phyloP scores from a whole-genome alignment of 2,797 vertebrate genomes.

The Onychomys torridus region DNA sequence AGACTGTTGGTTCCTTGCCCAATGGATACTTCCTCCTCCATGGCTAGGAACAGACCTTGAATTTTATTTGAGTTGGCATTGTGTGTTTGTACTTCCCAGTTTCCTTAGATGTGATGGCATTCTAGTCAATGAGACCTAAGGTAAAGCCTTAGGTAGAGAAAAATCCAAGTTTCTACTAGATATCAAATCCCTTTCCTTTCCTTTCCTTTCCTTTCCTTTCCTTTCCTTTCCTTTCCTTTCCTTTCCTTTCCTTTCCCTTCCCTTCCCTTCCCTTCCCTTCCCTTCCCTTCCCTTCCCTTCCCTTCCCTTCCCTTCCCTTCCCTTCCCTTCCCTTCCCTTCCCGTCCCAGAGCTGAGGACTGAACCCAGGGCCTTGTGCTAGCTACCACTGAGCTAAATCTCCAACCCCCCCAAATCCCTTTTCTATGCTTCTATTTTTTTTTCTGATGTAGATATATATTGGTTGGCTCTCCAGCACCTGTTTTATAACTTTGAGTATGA shows the following conservation, averaged over 20 bases:
- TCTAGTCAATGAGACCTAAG: background rate
- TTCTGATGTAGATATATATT: background rate
- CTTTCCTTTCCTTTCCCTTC: too few relatives aligned
- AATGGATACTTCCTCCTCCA: background rate
- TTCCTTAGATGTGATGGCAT: background rate
- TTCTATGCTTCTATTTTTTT: background rate
- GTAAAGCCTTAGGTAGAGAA: background rate
- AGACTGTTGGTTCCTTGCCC: background rate
- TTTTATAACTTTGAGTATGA: background rate
- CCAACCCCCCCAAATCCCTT: background rate
- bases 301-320: too few relatives aligned
- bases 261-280: too few relatives aligned
- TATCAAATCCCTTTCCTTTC: background rate
- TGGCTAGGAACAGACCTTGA: background rate
- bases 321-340: too few relatives aligned
- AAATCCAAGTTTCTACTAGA: background rate
- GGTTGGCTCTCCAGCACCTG: background rate
- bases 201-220: too few relatives aligned
- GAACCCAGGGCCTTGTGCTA: too few relatives aligned
- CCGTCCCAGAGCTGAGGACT: too few relatives aligned
- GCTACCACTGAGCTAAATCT: too few relatives aligned
- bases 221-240: too few relatives aligned
- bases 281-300: too few relatives aligned
- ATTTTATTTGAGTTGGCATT: constrained; percentile 3
- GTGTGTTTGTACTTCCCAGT: background rate